A percentile compares a stretch with the other conserved stretches of the same genome.
phyloP scores from a whole-genome alignment of 1,140 invertebrate species.

The Lepidostoma basale region DNA sequence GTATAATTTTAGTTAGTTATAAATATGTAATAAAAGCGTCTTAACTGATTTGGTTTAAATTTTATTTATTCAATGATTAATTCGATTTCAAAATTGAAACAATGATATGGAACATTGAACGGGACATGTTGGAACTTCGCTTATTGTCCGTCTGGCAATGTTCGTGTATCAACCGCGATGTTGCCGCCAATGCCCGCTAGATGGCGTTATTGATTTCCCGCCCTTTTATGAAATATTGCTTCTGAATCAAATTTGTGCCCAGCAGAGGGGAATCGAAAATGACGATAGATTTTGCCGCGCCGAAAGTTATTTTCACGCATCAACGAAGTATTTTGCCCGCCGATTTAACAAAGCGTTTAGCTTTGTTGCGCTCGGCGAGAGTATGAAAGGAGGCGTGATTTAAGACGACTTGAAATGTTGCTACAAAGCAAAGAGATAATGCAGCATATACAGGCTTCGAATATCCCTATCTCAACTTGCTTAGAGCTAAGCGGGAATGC shows the following conservation, averaged over 20 bases:
- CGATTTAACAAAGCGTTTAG: constrained; percentile 41
- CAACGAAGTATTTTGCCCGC: constrained; percentile 34
- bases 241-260: constrained; percentile 39
- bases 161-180: not conserved
- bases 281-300: constrained; percentile 30
- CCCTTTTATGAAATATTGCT: constrained; percentile 39
- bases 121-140: too few relatives aligned
- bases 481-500: too few relatives aligned
- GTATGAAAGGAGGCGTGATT: constrained; percentile 35
- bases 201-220: constrained; percentile 37
- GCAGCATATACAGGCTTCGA: too few relatives aligned
- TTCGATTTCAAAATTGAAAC: too few relatives aligned
- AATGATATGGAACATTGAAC: too few relatives aligned
- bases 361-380: constrained; percentile 27
- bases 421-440: constrained; percentile 28
- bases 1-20: too few relatives aligned
- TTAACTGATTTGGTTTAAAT: too few relatives aligned
- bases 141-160: not conserved
- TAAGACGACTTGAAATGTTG: too few relatives aligned
- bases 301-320: constrained; percentile 44
- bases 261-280: constrained; percentile 35
- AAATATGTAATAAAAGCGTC: too few relatives aligned
- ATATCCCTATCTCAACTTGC: not conserved
- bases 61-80: too few relatives aligned
- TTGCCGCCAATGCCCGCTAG: constrained; percentile 7